These are phyloP conservation scores for Tachypleus tridentatus DNA, from an alignment of 1,140 invertebrate genomes.

Conservation along the genomic window DNA sequence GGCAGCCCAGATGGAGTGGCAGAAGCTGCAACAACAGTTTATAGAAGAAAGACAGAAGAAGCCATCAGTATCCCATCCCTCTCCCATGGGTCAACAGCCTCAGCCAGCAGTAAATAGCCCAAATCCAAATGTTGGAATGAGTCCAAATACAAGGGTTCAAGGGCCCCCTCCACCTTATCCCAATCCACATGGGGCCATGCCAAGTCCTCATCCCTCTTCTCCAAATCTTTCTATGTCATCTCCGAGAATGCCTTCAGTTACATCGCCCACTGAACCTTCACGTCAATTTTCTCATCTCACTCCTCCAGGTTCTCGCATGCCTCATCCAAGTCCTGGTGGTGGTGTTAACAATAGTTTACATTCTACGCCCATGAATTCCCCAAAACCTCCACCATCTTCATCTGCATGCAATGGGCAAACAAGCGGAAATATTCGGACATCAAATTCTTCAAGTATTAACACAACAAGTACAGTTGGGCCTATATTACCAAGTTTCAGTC, in stretches of 20 bases:
- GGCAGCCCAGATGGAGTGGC: conserved; percentile 48
- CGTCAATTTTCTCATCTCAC: conserved; percentile 30
- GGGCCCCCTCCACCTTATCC: conserved; percentile 67
- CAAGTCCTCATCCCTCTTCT: conserved; percentile 34
- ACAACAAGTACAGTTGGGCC: conserved; percentile 11
- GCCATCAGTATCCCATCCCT: neutral
- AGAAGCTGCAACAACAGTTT: conserved; percentile 56
- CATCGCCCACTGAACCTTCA: conserved; percentile 51
- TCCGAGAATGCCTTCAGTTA: conserved; percentile 49
- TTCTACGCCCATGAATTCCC: conserved; percentile 18
- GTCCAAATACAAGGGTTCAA: conserved; percentile 43
- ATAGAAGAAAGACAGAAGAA: conserved; percentile 28
- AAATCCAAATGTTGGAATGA: conserved; percentile 25
- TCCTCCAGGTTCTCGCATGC: conserved; percentile 26
- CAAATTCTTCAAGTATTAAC: conserved; percentile 16
- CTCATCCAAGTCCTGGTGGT: conserved; percentile 50
- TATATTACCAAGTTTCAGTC: conserved; percentile 11
- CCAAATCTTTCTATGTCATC: conserved; percentile 29
- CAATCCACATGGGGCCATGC: conserved; percentile 65
- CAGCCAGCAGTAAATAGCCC: conserved; percentile 23
- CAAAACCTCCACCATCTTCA: conserved; percentile 9
- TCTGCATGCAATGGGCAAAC: too few species aligned
- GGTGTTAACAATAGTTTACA: conserved; percentile 17
- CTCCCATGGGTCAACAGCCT: conserved; percentile 2
- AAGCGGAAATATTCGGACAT: neutral